phyloP scores from a whole-genome alignment of 2,797 vertebrate genomes.

The Propithecus perrieri region DNA sequence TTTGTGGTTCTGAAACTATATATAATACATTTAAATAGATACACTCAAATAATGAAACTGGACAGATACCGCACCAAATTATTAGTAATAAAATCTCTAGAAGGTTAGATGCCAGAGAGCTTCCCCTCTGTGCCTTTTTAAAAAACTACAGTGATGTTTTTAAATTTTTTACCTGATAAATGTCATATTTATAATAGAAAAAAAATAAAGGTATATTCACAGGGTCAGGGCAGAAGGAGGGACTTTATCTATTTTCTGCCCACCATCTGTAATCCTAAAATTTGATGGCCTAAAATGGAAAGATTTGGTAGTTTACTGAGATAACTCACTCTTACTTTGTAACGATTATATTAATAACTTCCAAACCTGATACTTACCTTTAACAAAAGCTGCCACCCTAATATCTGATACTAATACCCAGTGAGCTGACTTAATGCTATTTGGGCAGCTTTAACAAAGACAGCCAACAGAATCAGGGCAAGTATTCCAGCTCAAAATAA shows the following conservation, averaged over 20 bases:
- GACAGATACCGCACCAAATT: neutral
- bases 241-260: slow-evolving; percentile 18
- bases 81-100: neutral
- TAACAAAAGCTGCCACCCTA: neutral
- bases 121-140: neutral
- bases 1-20: slow-evolving; percentile 26
- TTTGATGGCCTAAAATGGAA: slow-evolving; percentile 23
- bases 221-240: neutral
- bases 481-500: neutral
- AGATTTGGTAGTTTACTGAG: slow-evolving; percentile 29
- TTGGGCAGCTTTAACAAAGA: neutral
- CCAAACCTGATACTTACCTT: neutral
- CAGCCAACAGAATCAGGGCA: neutral
- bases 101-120: neutral
- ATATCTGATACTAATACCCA: neutral
- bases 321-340: slow-evolving; percentile 11
- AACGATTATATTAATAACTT: slow-evolving; percentile 35
- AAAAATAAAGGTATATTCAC: neutral
- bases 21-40: neutral
- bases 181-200: neutral
- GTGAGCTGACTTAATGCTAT: neutral
- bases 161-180: neutral
- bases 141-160: neutral
- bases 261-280: slow-evolving; percentile 31
- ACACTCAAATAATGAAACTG: slow-evolving; percentile 38